Conservation (phyloP, 1,140 invertebrate species). For the Cherax destructor region DNA sequence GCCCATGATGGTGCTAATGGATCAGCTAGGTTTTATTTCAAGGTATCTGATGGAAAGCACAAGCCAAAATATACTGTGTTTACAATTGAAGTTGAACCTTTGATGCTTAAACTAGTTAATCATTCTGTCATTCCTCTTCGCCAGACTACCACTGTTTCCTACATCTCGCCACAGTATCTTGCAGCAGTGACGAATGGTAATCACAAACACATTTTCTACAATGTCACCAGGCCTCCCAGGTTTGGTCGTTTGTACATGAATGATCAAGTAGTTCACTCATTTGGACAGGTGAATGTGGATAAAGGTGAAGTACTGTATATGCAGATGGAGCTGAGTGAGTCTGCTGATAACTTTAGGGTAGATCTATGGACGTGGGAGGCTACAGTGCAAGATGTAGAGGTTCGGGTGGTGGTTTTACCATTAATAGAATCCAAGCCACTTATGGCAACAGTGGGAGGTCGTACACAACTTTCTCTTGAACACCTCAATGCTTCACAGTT, state of each 20-base stretch:
- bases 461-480: slow-evolving; percentile 81
- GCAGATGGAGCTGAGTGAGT: slow-evolving; percentile 90
- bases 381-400: slow-evolving; percentile 78
- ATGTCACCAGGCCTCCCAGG: slow-evolving; percentile 80
- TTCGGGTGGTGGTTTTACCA: slow-evolving; percentile 87
- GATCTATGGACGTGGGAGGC: slow-evolving; percentile 79
- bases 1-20: slow-evolving; percentile 88
- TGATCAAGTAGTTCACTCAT: slow-evolving; percentile 81
- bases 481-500: slow-evolving; percentile 89
- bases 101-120: slow-evolving; percentile 84
- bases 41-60: slow-evolving; percentile 92
- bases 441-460: slow-evolving; percentile 80
- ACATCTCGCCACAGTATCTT: slow-evolving; percentile 86
- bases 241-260: slow-evolving; percentile 79
- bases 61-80: slow-evolving; percentile 81
- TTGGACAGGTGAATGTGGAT: slow-evolving; percentile 87
- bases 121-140: slow-evolving; percentile 77
- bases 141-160: slow-evolving; percentile 84
- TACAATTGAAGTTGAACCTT: slow-evolving; percentile 87
- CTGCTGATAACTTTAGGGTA: slow-evolving; percentile 88
- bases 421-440: slow-evolving; percentile 82
- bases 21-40: slow-evolving; percentile 89
- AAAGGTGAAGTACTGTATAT: slow-evolving; percentile 88
- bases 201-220: slow-evolving; percentile 85
- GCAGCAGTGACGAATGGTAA: slow-evolving; percentile 88